Percentiles rank a stretch among this genome's conserved stretches.
These are phyloP conservation scores for Microcebus tavaratra DNA, from an alignment of 2,113 vertebrate genomes.

Conservation along the genomic window DNA sequence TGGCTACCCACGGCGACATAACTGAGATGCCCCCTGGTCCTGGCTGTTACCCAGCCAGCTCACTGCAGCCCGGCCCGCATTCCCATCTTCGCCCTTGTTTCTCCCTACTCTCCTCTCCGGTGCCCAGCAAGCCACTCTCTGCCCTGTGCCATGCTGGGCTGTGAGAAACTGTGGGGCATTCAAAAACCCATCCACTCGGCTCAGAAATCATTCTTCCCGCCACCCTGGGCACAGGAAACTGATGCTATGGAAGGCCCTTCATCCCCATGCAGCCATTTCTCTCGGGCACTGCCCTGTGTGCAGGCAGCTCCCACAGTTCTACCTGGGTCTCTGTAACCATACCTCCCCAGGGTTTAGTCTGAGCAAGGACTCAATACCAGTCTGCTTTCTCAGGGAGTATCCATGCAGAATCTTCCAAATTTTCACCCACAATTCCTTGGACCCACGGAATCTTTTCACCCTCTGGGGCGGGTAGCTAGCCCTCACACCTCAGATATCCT, in stretches of 20 bases:
- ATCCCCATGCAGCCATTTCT: neutral
- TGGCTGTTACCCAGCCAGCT: neutral
- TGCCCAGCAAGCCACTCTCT: neutral
- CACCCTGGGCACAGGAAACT: neutral
- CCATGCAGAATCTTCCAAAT: neutral
- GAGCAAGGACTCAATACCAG: neutral
- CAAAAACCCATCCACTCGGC: neutral
- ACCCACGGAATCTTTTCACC: neutral
- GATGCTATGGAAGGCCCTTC: neutral
- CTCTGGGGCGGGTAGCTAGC: neutral
- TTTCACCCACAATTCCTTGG: neutral
- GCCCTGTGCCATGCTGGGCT: neutral
- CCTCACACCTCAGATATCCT: neutral
- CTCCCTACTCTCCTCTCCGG: neutral
- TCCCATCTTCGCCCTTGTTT: neutral
- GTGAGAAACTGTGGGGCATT: neutral
- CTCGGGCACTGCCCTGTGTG: neutral
- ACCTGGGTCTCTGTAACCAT: neutral
- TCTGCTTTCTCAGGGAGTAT: neutral
- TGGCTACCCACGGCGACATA: neutral
- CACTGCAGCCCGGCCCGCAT: neutral
- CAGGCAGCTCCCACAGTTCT: neutral
- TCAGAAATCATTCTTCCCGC: neutral
- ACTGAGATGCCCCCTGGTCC: neutral
- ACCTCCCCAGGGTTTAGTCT: neutral